Conservation (phyloP, 2,888 invertebrate species). For the Macrophya alboannulata region DNA sequence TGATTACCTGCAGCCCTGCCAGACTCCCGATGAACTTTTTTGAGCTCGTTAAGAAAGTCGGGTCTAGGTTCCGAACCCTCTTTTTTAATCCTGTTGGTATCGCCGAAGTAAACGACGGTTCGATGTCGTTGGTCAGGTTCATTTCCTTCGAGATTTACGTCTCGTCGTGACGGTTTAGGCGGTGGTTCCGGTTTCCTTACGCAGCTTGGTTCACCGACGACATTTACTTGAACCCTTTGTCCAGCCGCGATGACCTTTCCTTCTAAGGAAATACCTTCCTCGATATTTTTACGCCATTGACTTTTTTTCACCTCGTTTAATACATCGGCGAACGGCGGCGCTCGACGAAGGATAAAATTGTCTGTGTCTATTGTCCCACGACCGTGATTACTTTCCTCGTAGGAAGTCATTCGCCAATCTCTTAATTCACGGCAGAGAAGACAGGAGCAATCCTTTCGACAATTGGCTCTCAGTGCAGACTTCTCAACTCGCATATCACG, state of each 20-base stretch:
- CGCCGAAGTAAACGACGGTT: constrained; percentile 89
- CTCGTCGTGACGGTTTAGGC: constrained; percentile 55
- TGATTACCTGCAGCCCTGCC: background rate
- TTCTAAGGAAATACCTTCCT: background rate
- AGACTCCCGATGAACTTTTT: constrained; percentile 35
- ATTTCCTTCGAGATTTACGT: constrained; percentile 21
- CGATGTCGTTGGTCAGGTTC: constrained; percentile 80
- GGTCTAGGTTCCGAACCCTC: constrained; percentile 48
- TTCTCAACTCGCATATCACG: constrained; percentile 41
- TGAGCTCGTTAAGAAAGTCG: constrained; percentile 57
- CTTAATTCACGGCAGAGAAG: constrained; percentile 89
- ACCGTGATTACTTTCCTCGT: constrained; percentile 51
- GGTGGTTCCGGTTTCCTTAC: constrained; percentile 79
- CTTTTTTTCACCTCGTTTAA: background rate
- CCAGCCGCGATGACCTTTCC: constrained; percentile 37
- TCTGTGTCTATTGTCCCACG: constrained; percentile 66
- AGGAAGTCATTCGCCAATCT: constrained; percentile 80
- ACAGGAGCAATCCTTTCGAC: constrained; percentile 88
- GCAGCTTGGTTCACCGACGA: constrained; percentile 76
- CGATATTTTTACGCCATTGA: constrained; percentile 21
- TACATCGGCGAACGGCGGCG: constrained; percentile 70
- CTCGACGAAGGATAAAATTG: constrained; percentile 79
- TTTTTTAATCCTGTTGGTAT: constrained; percentile 82
- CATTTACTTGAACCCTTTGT: constrained; percentile 19
- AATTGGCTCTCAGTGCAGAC: constrained; percentile 79